phyloP scores from a whole-genome alignment of 2,888 invertebrate genomes.

The Polyommatus iphigenia region DNA sequence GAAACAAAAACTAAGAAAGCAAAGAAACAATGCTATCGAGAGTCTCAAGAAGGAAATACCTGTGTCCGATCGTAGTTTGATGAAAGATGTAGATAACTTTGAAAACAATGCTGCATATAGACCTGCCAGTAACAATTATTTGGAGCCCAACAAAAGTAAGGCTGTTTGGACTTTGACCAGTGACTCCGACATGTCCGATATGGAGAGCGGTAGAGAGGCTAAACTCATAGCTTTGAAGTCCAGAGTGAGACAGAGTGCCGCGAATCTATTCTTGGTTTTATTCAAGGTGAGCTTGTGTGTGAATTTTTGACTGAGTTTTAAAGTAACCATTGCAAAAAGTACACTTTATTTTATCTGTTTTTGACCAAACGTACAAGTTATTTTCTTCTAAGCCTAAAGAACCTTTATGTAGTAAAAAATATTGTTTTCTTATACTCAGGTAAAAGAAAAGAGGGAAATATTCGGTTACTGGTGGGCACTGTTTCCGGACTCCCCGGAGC shows the following conservation, averaged over 20 bases:
- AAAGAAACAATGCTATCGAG: constrained; percentile 71
- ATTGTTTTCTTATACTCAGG: constrained; percentile 53
- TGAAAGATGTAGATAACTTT: constrained; percentile 68
- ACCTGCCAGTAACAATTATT: constrained; percentile 62
- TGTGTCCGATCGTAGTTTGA: constrained; percentile 65
- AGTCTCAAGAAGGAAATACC: constrained; percentile 73
- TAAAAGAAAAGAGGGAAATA: constrained; percentile 82
- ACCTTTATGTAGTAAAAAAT: too few species aligned
- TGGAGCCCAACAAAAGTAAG: constrained; percentile 58
- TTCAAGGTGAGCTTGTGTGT: constrained; percentile 71
- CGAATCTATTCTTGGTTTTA: constrained; percentile 80
- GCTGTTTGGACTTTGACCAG: constrained; percentile 75
- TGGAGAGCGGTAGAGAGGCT: constrained; percentile 77
- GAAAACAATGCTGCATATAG: constrained; percentile 65
- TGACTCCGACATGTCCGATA: constrained; percentile 85
- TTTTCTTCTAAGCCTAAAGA: too few species aligned
- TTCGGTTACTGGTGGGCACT: constrained; percentile 90
- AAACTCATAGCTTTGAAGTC: constrained; percentile 75
- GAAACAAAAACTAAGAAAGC: constrained; percentile 75
- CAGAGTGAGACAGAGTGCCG: constrained; percentile 84
- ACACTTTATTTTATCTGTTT: too few species aligned
- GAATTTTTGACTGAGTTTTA: too few species aligned
- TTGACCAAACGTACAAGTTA: too few species aligned
- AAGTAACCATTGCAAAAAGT: too few species aligned
- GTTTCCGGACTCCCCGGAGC: constrained; percentile 80